Evolutionary conservation across 2,888 invertebrate genomes (phyloP).

Genomic region (Ophioninae sp.): DNA sequence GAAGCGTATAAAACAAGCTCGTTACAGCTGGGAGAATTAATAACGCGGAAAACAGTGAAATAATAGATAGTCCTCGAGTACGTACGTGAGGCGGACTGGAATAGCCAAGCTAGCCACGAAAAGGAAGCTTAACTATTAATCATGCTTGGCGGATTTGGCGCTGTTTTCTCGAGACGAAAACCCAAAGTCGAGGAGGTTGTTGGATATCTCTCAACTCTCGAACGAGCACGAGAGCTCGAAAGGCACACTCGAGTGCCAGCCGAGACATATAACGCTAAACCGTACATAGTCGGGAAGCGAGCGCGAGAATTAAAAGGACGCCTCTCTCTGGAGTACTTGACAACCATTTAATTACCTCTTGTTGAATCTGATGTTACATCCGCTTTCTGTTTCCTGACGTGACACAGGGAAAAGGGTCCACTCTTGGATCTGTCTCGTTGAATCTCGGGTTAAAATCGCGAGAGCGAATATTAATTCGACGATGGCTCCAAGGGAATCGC

Average conservation of each 20-base stretch:
- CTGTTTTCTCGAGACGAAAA: slow-evolving; percentile 68
- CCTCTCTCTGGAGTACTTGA: slow-evolving; percentile 54
- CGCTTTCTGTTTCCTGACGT: slow-evolving; percentile 24
- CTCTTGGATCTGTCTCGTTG: slow-evolving; percentile 19
- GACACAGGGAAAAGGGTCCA: slow-evolving; percentile 17
- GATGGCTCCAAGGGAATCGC: not conserved
- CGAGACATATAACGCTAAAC: slow-evolving; percentile 1
- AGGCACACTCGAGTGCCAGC: slow-evolving; percentile 14
- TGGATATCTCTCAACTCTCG: slow-evolving; percentile 25
- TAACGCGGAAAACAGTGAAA: slow-evolving; percentile 69
- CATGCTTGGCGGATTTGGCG: slow-evolving; percentile 67
- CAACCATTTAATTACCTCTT: slow-evolving; percentile 70
- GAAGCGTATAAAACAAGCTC: slow-evolving; percentile 62
- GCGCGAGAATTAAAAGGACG: slow-evolving; percentile 62
- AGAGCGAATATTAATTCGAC: slow-evolving; percentile 18
- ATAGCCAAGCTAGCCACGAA: slow-evolving; percentile 36
- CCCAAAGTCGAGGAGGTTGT: slow-evolving; percentile 49
- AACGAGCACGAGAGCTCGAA: slow-evolving; percentile 3
- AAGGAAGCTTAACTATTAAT: slow-evolving; percentile 69
- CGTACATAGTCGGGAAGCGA: slow-evolving; percentile 12
- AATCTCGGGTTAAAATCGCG: slow-evolving; percentile 9
- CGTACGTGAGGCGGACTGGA: slow-evolving; percentile 2
- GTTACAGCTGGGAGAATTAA: slow-evolving; percentile 71
- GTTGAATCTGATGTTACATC: slow-evolving; percentile 48
- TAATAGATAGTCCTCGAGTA: slow-evolving; percentile 69